Conservation (phyloP, 2,797 vertebrate species). For the Spinus pinus region DNA sequence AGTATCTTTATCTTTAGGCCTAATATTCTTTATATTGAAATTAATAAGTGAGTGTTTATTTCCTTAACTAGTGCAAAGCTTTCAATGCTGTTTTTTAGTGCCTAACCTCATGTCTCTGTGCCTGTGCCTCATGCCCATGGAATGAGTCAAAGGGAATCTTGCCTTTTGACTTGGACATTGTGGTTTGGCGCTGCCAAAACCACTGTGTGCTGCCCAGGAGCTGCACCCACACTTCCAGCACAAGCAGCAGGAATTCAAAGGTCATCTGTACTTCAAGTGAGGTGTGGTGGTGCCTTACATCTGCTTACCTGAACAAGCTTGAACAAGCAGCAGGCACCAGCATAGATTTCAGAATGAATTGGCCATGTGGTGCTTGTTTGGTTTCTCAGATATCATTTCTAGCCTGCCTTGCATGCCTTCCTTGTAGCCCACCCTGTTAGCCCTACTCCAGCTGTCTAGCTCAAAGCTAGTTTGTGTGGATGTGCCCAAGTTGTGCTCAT, state of each 20-base stretch:
- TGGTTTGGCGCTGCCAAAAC: background rate
- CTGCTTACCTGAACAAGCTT: background rate
- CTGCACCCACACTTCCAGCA: background rate
- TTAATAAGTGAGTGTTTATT: background rate
- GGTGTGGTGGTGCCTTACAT: background rate
- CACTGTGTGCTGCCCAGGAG: accelerated
- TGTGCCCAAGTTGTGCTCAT: background rate
- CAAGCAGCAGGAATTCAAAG: background rate
- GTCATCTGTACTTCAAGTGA: background rate
- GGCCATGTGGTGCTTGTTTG: background rate
- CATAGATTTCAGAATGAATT: background rate
- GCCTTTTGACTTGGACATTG: background rate
- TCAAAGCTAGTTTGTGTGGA: background rate
- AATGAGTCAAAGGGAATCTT: background rate
- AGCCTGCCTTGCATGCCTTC: background rate
- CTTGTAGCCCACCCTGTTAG: accelerated
- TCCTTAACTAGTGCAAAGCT: background rate
- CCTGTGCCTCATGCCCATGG: accelerated
- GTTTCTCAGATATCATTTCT: background rate
- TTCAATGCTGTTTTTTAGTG: background rate
- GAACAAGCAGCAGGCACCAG: background rate
- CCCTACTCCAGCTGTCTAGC: background rate
- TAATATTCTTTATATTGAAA: background rate
- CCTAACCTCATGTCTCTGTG: background rate
- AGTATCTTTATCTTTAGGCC: background rate